phyloP scores from a whole-genome alignment of 2,888 invertebrate species.

The Artemia sinica region DNA sequence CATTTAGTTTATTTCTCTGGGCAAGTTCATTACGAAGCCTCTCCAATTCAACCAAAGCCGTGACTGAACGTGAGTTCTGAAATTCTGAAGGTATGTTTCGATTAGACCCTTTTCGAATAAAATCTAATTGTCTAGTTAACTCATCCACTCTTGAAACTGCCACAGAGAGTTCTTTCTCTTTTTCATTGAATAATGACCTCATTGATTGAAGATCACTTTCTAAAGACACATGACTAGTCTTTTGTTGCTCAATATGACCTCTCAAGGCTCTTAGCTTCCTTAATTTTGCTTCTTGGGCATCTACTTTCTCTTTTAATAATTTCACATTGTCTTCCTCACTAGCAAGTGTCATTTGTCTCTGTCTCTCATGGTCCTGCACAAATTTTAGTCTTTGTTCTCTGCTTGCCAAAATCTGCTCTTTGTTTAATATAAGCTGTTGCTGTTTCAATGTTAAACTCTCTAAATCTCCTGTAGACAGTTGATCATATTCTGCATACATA shows the following conservation, averaged over 20 bases:
- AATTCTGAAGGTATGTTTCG: conserved; percentile 14
- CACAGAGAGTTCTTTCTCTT: conserved; percentile 85
- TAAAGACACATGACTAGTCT: conserved; percentile 76
- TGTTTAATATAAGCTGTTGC: not conserved
- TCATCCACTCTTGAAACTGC: conserved; percentile 97
- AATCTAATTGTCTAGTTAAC: conserved; percentile 81
- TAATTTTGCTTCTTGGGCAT: conserved; percentile 84
- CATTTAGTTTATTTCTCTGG: conserved; percentile 84
- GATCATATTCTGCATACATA: conserved; percentile 8
- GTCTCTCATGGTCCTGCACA: conserved; percentile 4
- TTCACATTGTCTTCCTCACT: conserved; percentile 74
- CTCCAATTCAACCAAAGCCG: conserved; percentile 72
- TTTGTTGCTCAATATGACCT: conserved; percentile 82
- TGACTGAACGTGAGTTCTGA: conserved; percentile 35
- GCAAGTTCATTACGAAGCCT: conserved; percentile 71
- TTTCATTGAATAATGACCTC: conserved; percentile 86
- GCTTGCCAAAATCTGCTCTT: conserved; percentile 11
- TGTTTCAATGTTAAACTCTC: conserved; percentile 1
- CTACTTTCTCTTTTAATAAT: conserved; percentile 71
- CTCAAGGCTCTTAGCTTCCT: conserved; percentile 73
- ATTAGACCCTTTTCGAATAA: conserved; percentile 38
- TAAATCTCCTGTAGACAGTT: not conserved
- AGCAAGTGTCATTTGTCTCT: not conserved
- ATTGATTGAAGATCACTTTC: conserved; percentile 91
- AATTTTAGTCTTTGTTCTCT: conserved; percentile 13